A percentile compares a stretch with the other conserved stretches of the same genome.
Evolutionary conservation across 2,888 invertebrate species (phyloP).

Genomic region (Ganaspis brasiliensis): DNA sequence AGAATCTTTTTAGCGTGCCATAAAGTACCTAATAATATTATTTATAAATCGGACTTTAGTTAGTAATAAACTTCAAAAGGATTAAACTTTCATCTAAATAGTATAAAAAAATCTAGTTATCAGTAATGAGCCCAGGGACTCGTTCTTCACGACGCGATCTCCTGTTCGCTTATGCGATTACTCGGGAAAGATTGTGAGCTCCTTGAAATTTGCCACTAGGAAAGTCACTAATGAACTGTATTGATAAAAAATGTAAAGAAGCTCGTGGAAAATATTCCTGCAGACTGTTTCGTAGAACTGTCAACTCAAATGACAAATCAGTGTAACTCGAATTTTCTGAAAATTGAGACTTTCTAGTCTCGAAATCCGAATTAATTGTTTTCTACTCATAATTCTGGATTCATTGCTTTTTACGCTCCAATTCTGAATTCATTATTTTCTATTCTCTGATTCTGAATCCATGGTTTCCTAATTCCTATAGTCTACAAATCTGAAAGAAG

Average conservation of each 20-base stretch:
- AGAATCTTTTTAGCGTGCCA: background rate
- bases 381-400: background rate
- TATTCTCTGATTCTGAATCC: too few relatives aligned
- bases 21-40: background rate
- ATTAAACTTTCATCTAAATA: slow-evolving; percentile 18
- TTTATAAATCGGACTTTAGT: background rate
- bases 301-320: background rate
- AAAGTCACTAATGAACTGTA: slow-evolving; percentile 43
- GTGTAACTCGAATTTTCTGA: slow-evolving; percentile 4
- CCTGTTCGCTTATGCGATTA: slow-evolving; percentile 39
- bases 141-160: slow-evolving; percentile 41
- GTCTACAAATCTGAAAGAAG: too few relatives aligned
- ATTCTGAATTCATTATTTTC: too few relatives aligned
- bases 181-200: slow-evolving; percentile 41
- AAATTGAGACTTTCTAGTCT: background rate
- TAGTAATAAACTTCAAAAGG: slow-evolving; percentile 22
- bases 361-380: background rate
- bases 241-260: slow-evolving; percentile 40
- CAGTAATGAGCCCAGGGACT: slow-evolving; percentile 40
- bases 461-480: too few relatives aligned
- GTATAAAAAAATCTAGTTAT: slow-evolving; percentile 36
- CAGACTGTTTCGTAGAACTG: slow-evolving; percentile 16
- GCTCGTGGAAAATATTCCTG: slow-evolving; percentile 14
- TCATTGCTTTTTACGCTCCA: too few relatives aligned
- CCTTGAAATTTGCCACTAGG: slow-evolving; percentile 43